Conservation (phyloP, 2,888 invertebrate genomes). For the Muschampia plurimacula region DNA sequence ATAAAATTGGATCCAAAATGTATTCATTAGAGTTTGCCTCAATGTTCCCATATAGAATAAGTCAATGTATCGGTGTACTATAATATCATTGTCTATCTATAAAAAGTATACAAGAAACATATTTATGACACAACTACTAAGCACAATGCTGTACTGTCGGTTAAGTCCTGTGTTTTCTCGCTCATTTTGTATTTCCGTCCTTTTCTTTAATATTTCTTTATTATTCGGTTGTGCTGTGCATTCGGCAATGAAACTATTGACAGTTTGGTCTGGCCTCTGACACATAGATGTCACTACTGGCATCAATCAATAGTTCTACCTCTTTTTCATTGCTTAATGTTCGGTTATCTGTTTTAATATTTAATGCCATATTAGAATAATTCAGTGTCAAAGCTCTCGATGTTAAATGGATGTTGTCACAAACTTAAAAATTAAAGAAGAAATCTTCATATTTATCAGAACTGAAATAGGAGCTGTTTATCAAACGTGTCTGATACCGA, state of each 20-base stretch:
- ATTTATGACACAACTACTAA: conserved; percentile 36
- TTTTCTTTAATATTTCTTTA: conserved; percentile 38
- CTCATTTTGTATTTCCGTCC: conserved; percentile 41
- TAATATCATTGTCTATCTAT: conserved; percentile 35
- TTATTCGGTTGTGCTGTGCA: conserved; percentile 36
- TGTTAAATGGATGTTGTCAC: conserved; percentile 32
- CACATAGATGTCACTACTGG: conserved; percentile 21
- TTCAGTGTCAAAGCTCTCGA: conserved; percentile 28
- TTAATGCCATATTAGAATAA: conserved; percentile 31
- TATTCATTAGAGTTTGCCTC: conserved; percentile 10
- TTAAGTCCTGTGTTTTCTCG: conserved; percentile 39
- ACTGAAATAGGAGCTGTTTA: not conserved
- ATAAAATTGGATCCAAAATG: not conserved
- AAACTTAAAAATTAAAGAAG: conserved; percentile 15
- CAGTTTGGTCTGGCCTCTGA: not conserved
- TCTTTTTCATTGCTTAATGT: conserved; percentile 25
- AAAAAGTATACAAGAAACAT: conserved; percentile 34
- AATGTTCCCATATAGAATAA: conserved; percentile 24
- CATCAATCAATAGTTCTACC: not conserved
- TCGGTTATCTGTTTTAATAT: conserved; percentile 24
- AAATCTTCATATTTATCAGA: conserved; percentile 28
- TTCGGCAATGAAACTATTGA: conserved; percentile 20
- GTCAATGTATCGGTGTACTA: conserved; percentile 28
- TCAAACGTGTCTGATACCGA: not conserved
- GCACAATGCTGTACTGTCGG: conserved; percentile 40